Evolutionary conservation across 2,888 invertebrate species (phyloP), one percentile per base, ranked within the genome.

Genomic region (Patella pellucida): DNA sequence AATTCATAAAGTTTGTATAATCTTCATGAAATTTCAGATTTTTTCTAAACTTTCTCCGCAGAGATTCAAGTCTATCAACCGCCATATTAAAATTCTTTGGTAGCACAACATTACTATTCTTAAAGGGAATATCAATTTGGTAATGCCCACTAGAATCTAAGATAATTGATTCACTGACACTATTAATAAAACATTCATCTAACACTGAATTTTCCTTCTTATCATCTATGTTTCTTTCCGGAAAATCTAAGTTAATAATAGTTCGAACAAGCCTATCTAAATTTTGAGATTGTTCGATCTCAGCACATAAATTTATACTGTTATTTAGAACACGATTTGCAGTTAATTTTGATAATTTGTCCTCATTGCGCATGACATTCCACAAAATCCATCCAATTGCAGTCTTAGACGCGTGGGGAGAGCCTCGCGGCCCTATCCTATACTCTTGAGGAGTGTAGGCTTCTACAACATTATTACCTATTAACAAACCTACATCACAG

Each of bases 1-100:
- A 74, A 3, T 73, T 31, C 80, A 77, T 80, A 69, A 79, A 80
- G 14, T 51, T 52, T 15, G 19, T 50, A 67, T 77, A 76, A 14
- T 75, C 71, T 27, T 69, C 23, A n/a, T 27, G 23, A 41, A 76
- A 73, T 67, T 70, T 69, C 11, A 27, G 23, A 62, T 76, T 52
- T 15, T 54, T 23, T 51, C 19, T 52, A 62, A 62, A 23, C 68
- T 70, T 73, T 23, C 52, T 15, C 54, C 51, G 23, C 9, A 76
- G 23, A 67, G 23, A 69, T 23, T 67, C 68, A 31, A 76, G 54
- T 23, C 71, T 62, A 27, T 51, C 15, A 50, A 71, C 3, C 15
- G 76, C 76, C 27, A 52, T n/a, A 67, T 16, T 7, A 52, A 16
- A 54, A 54, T 76, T 76, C n/a, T 73, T 69, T 3, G 76, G 76